Base-by-base conservation (phyloP, 2,113 vertebrate genomes). In the Seriola dumerili region DNA sequence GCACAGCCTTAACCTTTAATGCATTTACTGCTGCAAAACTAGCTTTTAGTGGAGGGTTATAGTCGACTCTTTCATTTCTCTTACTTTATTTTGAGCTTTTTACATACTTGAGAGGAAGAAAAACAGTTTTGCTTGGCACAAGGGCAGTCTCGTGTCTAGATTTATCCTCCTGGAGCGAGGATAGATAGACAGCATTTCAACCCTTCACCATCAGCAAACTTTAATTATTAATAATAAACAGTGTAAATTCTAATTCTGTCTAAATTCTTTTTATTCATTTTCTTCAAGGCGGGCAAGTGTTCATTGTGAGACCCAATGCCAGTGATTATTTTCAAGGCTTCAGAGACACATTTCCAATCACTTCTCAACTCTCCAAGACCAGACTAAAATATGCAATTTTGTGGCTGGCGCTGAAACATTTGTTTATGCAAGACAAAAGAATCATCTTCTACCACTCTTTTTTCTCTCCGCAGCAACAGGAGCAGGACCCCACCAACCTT, bases 401-500 rank as follows among this genome's bases (percentile, higher is more conserved):
- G 23, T n/a, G 19, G 42, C 21, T 64, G 13, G 16, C 4, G 1
- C 23, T 74, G 16, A 64, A 16, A 63, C 11, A 0, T 46, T 29
- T 64, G 3, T 14, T 14, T 40, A 10, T 34, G 6, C 19, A 8
- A 23, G 14, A 2, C 17, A 5, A 52, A 52, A 17, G 4, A 59
- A 21, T 52, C 10, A 17, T 67, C 9, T 68, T 84, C 25, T 78
- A 8, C 17, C 4, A 4, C n/a, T 58, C 17, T 84, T 36, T 81
- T 16, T 86, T 84, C 36, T 81, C 12, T 85, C 66, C 77, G 82
- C 88, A 95, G 94, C 94, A 95, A 93, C 94, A 95, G 73, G 94
- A 95, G 73, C 94, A 95, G 86, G 94, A 95, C 78, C 95, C 95
- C 65, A 95, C 95, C 77, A 95, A 95, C 88, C 92, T 95, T 5